Conservation (phyloP, 2,113 vertebrate genomes). For the Saiga tatarica region DNA sequence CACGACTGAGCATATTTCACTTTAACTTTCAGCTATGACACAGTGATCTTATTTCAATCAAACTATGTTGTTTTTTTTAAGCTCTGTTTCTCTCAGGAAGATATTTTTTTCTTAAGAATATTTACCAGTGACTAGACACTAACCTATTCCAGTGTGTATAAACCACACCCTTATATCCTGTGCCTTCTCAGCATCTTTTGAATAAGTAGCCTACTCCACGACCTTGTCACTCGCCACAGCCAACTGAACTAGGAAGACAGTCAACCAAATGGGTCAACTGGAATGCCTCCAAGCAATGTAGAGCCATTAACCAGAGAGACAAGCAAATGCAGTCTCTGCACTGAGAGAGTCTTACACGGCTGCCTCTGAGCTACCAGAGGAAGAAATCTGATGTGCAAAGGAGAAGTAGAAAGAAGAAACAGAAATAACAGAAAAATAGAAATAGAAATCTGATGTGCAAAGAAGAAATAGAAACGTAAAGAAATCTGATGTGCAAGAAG, state of each 20-base stretch:
- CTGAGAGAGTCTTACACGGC: not conserved
- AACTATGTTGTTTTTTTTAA: not conserved
- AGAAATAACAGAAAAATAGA: too few species aligned
- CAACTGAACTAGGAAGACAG: not conserved
- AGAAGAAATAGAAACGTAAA: not conserved
- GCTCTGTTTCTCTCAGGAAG: not conserved
- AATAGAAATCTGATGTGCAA: not conserved
- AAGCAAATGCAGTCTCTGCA: not conserved
- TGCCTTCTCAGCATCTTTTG: not conserved
- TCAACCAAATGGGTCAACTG: not conserved
- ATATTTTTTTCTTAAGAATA: not conserved
- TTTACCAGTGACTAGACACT: not conserved
- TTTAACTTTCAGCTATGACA: not conserved
- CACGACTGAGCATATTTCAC: not conserved
- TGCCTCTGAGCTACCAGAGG: not conserved
- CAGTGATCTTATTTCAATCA: constrained; percentile 1
- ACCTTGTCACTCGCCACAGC: not conserved
- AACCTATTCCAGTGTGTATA: not conserved
- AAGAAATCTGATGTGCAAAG: not conserved
- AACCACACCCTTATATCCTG: not conserved
- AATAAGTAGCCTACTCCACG: not conserved
- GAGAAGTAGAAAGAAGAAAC: not conserved
- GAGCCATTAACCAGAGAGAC: not conserved
- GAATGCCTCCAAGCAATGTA: not conserved
- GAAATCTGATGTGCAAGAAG: not conserved